These are phyloP conservation scores for Scopus umbretta DNA, from an alignment of 2,113 vertebrate genomes.

Conservation along the genomic window DNA sequence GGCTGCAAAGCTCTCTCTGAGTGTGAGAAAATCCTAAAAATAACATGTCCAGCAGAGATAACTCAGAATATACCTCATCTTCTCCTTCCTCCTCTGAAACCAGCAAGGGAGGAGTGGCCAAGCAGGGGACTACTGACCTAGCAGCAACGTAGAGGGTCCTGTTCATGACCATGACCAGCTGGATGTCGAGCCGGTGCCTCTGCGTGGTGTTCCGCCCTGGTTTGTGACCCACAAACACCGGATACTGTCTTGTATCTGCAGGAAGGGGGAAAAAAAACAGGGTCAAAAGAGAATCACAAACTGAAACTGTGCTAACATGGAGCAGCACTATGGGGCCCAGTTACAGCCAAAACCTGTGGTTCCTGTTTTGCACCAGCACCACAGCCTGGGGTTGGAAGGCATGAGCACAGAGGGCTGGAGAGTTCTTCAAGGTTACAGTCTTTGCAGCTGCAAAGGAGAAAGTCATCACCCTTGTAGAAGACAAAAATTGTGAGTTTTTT, in stretches of 20 bases:
- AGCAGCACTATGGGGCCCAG: neutral
- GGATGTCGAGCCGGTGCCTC: constrained; percentile 95
- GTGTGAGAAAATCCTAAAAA: neutral
- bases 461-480: neutral
- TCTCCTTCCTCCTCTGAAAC: neutral
- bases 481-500: neutral
- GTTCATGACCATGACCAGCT: constrained; percentile 95
- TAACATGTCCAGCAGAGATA: neutral
- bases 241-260: constrained; percentile 97
- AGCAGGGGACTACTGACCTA: constrained; percentile 73
- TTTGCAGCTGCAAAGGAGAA: neutral
- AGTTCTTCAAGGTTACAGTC: neutral
- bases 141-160: constrained; percentile 93
- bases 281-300: neutral
- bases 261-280: neutral
- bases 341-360: neutral
- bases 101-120: neutral
- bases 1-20: neutral
- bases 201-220: constrained; percentile 96
- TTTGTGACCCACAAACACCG: constrained; percentile 97
- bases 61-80: neutral
- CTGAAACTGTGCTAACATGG: neutral
- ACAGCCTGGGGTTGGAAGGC: neutral
- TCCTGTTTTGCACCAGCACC: neutral
- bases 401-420: neutral